These are phyloP conservation scores for Lepidotrigona ventralis DNA, from an alignment of 1,140 invertebrate genomes.

Conservation along the genomic window DNA sequence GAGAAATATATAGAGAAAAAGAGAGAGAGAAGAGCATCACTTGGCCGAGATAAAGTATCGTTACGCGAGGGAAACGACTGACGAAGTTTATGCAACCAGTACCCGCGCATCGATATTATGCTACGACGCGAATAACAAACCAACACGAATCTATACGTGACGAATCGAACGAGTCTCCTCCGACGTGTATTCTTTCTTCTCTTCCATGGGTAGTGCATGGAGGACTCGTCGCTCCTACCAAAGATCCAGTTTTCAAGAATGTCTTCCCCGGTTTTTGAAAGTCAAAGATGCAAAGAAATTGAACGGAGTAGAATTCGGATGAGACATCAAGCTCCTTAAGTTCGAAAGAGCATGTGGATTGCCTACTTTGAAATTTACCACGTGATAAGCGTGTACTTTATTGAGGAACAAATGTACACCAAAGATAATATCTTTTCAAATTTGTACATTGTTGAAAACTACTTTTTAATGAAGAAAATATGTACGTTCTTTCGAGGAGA, in stretches of 20 bases:
- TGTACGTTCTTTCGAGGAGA: too few species aligned
- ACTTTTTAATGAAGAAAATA: too few species aligned
- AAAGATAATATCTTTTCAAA: too few species aligned
- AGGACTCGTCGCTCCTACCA: background rate
- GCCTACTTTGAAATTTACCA: too few species aligned
- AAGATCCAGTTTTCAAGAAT: background rate
- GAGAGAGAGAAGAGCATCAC: background rate
- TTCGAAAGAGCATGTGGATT: too few species aligned
- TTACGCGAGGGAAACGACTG: conserved; percentile 44
- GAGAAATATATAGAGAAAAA: too few species aligned
- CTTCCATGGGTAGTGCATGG: background rate
- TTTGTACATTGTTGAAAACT: too few species aligned
- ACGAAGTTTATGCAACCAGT: conserved; percentile 51
- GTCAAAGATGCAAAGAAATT: too few species aligned
- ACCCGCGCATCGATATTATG: background rate
- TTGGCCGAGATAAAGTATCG: conserved; percentile 55
- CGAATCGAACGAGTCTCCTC: background rate
- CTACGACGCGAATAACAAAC: conserved; percentile 51
- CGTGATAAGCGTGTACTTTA: too few species aligned
- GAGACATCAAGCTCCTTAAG: too few species aligned
- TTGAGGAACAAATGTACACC: too few species aligned
- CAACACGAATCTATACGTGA: conserved; percentile 8
- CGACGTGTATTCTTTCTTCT: background rate
- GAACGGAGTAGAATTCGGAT: too few species aligned
- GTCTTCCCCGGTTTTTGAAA: background rate